Conservation (phyloP, 2,113 vertebrate species). For the Morone chrysops region DNA sequence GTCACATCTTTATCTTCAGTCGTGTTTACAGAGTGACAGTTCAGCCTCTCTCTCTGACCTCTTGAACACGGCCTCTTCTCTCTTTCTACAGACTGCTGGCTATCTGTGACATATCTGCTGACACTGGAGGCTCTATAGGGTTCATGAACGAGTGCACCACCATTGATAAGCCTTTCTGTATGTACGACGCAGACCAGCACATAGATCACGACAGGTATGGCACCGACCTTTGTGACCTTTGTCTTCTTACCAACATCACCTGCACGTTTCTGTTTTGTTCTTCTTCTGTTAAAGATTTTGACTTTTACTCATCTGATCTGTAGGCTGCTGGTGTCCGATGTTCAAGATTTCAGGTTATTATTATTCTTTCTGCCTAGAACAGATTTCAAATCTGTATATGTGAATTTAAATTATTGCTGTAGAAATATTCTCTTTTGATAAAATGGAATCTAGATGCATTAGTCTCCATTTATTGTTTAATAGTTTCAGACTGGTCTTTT, state of each 20-base stretch:
- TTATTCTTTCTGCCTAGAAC: too few relatives aligned
- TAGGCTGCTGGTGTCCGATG: not conserved
- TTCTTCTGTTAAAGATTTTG: not conserved
- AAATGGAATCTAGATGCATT: too few relatives aligned
- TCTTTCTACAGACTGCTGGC: conserved; percentile 88
- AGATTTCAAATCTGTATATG: too few relatives aligned
- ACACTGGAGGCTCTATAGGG: conserved; percentile 95
- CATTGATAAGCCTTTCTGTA: conserved; percentile 96
- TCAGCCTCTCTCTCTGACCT: conserved; percentile 4
- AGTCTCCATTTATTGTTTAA: too few relatives aligned
- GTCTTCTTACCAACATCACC: not conserved
- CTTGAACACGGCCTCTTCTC: not conserved
- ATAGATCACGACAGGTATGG: conserved; percentile 93
- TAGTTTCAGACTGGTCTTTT: too few relatives aligned
- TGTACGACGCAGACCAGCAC: conserved; percentile 96
- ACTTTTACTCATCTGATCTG: not conserved
- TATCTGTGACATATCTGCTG: conserved; percentile 98
- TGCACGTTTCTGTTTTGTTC: conserved; percentile 22
- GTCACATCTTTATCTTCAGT: conserved; percentile 30
- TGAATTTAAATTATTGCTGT: too few relatives aligned
- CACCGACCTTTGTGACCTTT: rapidly evolving
- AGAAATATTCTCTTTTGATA: too few relatives aligned
- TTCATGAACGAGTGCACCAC: conserved; percentile 98
- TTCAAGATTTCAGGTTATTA: not conserved
- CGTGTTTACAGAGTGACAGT: conserved; percentile 9